Evolutionary conservation across 2,113 vertebrate species (phyloP).

Genomic region (Lepus timidus): DNA sequence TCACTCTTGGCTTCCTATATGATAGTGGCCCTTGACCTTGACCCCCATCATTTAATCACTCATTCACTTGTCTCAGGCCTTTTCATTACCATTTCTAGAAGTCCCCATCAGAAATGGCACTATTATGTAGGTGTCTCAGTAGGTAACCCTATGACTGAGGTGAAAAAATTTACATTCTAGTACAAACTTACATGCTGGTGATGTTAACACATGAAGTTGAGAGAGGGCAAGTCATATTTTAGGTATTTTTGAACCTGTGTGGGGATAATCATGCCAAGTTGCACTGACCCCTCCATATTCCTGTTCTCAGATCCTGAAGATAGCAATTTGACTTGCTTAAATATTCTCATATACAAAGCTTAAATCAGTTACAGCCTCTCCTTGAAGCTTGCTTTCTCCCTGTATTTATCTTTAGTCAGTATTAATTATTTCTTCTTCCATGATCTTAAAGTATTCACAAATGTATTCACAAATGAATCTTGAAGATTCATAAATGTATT

Average conservation of each 20-base stretch:
- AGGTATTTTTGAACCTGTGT: not conserved
- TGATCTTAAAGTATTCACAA: not conserved
- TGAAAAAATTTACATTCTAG: not conserved
- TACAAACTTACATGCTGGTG: not conserved
- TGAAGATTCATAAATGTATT: not conserved
- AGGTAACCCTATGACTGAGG: not conserved
- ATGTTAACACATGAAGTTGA: not conserved
- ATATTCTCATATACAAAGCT: not conserved
- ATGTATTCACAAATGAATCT: too few relatives aligned
- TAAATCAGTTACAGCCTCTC: not conserved
- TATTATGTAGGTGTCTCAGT: not conserved
- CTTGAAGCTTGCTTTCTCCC: not conserved
- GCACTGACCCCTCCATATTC: not conserved
- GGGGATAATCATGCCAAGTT: not conserved
- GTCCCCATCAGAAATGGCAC: not conserved
- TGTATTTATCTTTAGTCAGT: not conserved
- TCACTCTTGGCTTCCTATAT: not conserved
- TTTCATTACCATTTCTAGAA: not conserved
- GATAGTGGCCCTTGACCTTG: not conserved
- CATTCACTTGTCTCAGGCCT: not conserved
- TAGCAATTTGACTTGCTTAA: conserved; percentile 14
- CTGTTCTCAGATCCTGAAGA: not conserved
- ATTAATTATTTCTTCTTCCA: conserved; percentile 1
- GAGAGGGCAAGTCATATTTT: not conserved
- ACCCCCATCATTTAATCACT: not conserved